Base-by-base conservation (phyloP, 2,113 vertebrate genomes). In the Malurus elegans region DNA sequence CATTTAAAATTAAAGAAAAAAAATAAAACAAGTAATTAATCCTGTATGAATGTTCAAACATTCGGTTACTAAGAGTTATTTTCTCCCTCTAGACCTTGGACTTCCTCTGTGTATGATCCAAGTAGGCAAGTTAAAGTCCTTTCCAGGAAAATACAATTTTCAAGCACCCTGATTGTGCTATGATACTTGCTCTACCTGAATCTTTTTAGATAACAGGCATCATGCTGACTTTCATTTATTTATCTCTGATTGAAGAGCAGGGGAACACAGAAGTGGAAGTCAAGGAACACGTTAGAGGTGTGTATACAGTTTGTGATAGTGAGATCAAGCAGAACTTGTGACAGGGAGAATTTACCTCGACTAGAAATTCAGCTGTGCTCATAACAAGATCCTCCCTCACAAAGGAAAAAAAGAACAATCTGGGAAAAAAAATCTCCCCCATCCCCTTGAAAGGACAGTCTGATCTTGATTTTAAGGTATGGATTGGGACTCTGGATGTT, bases 11-110 rank as follows among this genome's bases (percentile, higher is more conserved):
- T 95, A 95, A 97, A 97, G 95, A 62, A 91, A 96, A 71, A 95
- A 95, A 95, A 90, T 86, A 96, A 95, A 96, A 31, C 93, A 83
- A 97, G 96, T 95, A 97, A 97, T 97, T 96, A 97, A 97, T 97
- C 96, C 95, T 95, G 92, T 94, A 90, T 86, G 90, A 95, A 94
- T 60, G 92, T 97, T 97, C 96, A 97, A 97, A 97, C 95, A 70
- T 91, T 96, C 32, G 14, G 82, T 87, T 95, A 71, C 93, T 81
- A 66, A 93, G 95, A 88, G 74, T 91, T 96, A 67, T 92, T 93
- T 90, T 89, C 47, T 97, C 95, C 93, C 95, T 40, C 54, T 90
- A 88, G 96, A 96, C 94, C 67, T 78, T 58, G 69, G 92, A 73
- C 90, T 97, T 96, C 81, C 95, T 97, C 94, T 97, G 96, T 96